Evolutionary conservation across 2,888 invertebrate genomes (phyloP), one percentile per base, ranked within the genome.

Genomic region (Dynastes tityus): DNA sequence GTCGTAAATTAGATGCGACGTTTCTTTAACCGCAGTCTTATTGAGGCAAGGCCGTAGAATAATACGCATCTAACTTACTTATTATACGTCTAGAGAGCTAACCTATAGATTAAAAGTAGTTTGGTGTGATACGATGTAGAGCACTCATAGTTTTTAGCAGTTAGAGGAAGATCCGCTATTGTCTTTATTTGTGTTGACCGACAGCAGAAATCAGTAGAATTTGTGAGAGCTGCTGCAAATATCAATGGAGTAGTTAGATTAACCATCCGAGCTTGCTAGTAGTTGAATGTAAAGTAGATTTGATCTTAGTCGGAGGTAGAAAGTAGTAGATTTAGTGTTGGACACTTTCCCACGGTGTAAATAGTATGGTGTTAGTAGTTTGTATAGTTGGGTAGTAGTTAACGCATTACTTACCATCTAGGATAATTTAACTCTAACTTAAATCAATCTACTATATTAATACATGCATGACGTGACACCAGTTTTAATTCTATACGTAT

Each of bases 51-150:
- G 11, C 45, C 45, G n/a, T 71, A 55, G 65, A 65, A 40, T 71
- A 22, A 67, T 67, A 67, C 49, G 6, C 22, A 71, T 29, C 29
- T 71, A 71, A 55, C 49, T 71, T 73, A 37, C 55, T 16, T 37
- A 27, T 73, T 45, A 73, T 68, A 49, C 45, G 67, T 68, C 67
- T 68, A 68, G 67, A 68, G 67, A 68, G 49, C 67, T 51, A 45
- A 65, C 65, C 37, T 27, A 74, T 76, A 68, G 76, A 22, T 76
- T 55, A 40, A 78, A 71, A 87, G 87, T 87, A 88, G 88, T 87
- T 88, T 84, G 88, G 89, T 88, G 88, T 87, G 86, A 86, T 84
- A 85, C 83, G 76, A 75, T 80, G 85, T 86, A 87, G 87, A 84
- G 84, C 83, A 86, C 83, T 80, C 76, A 80, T 82, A 82, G 79